These are phyloP conservation scores for Gasterosteus aculeatus DNA, from an alignment of 2,113 vertebrate genomes.

Conservation along the genomic window DNA sequence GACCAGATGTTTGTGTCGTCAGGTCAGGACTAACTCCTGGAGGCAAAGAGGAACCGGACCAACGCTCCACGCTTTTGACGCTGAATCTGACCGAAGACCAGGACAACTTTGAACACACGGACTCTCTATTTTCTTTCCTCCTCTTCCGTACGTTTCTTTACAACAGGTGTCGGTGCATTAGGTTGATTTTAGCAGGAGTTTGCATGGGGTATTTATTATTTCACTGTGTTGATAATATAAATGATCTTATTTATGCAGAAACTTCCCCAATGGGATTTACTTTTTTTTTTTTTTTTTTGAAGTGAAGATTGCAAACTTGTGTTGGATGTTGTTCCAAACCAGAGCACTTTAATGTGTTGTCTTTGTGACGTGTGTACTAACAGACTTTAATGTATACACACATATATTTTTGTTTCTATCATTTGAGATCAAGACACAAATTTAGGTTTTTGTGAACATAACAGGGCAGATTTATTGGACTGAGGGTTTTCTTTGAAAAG, in stretches of 20 bases:
- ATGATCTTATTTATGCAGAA: slow-evolving; percentile 27
- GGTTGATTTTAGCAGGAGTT: slow-evolving; percentile 23
- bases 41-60: neutral
- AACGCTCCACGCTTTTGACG: neutral
- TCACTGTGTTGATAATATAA: neutral
- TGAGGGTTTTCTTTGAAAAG: neutral
- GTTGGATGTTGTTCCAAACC: neutral
- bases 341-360: slow-evolving; percentile 59
- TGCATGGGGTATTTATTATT: slow-evolving; percentile 14
- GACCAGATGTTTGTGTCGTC: neutral
- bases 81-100: neutral
- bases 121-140: neutral
- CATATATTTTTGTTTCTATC: neutral
- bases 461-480: neutral
- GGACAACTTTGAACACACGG: slow-evolving; percentile 4
- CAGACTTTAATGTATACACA: slow-evolving; percentile 1
- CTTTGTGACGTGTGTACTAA: slow-evolving; percentile 14
- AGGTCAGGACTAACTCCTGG: slow-evolving; percentile 41
- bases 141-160: neutral
- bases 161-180: neutral
- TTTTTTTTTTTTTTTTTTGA: neutral
- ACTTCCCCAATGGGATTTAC: neutral
- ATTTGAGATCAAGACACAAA: neutral
- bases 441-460: neutral
- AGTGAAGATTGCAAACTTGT: neutral